Conservation (phyloP, 2,113 vertebrate genomes). For the Alligator mississippiensis region DNA sequence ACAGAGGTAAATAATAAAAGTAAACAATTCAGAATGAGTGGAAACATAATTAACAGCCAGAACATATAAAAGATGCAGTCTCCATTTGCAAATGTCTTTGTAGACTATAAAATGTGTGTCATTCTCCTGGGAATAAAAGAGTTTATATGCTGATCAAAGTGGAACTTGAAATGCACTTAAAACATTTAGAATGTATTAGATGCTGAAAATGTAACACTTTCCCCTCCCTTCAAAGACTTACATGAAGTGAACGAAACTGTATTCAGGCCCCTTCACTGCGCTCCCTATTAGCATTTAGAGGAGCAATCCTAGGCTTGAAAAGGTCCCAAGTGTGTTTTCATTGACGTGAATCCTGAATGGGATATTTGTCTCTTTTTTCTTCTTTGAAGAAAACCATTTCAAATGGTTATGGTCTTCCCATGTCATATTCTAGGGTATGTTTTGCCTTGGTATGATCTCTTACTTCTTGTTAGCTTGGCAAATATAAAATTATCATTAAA, state of each 20-base stretch:
- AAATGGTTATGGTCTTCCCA: neutral
- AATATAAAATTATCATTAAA: too few species aligned
- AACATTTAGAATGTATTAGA: conserved; percentile 27
- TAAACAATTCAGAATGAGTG: conserved; percentile 57
- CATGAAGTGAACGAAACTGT: conserved; percentile 1
- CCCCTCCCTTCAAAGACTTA: neutral
- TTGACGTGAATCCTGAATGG: neutral
- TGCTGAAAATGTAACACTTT: neutral
- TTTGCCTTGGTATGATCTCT: neutral
- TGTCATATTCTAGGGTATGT: neutral
- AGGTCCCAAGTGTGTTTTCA: conserved; percentile 36
- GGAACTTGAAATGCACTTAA: conserved; percentile 45
- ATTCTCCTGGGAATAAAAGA: conserved; percentile 16
- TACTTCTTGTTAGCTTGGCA: neutral
- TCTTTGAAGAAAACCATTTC: neutral
- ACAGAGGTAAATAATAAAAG: conserved; percentile 67
- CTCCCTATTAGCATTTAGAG: conserved; percentile 32
- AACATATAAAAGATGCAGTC: neutral
- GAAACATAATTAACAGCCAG: conserved; percentile 57
- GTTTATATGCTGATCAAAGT: conserved; percentile 52
- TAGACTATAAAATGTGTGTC: neutral
- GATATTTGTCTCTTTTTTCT: neutral
- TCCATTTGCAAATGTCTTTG: conserved; percentile 8
- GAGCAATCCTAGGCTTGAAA: conserved; percentile 46
- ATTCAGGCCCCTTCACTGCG: conserved; percentile 54